Percentiles rank a stretch among this genome's conserved stretches.
Evolutionary conservation across 2,113 vertebrate genomes (phyloP).

Genomic region (Indicator maculatus): DNA sequence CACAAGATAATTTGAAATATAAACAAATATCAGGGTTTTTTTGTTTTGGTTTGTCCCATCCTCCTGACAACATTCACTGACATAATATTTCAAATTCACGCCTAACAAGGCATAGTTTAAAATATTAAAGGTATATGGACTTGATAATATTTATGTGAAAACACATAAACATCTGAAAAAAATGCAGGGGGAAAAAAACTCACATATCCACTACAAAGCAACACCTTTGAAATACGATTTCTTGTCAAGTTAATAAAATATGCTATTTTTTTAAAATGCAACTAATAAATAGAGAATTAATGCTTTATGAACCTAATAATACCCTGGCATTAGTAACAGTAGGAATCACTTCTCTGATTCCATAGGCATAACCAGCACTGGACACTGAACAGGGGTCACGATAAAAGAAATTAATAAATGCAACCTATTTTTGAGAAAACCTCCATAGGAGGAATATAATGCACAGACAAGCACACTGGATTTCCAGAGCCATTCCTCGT

Average conservation of each 20-base stretch:
- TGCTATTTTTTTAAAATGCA: conserved; percentile 12
- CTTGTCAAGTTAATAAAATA: neutral
- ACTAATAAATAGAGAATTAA: neutral
- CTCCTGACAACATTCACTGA: neutral
- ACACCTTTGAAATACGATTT: neutral
- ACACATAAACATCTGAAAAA: neutral
- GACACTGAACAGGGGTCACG: neutral
- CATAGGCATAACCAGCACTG: neutral
- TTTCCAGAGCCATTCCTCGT: neutral
- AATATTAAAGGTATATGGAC: neutral
- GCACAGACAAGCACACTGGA: neutral
- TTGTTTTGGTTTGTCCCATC: neutral
- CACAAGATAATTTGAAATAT: neutral
- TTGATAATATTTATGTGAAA: conserved; percentile 7
- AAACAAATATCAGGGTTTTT: neutral
- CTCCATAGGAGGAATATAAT: neutral
- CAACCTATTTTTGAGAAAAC: neutral
- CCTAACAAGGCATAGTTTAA: neutral
- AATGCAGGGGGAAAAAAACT: neutral
- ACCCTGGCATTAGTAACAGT: neutral
- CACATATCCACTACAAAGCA: neutral
- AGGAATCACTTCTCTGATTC: neutral
- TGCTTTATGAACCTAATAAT: neutral
- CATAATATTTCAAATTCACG: neutral
- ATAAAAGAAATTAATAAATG: neutral